Base-by-base conservation (phyloP, 2,113 vertebrate genomes). In the Halichoerus grypus region DNA sequence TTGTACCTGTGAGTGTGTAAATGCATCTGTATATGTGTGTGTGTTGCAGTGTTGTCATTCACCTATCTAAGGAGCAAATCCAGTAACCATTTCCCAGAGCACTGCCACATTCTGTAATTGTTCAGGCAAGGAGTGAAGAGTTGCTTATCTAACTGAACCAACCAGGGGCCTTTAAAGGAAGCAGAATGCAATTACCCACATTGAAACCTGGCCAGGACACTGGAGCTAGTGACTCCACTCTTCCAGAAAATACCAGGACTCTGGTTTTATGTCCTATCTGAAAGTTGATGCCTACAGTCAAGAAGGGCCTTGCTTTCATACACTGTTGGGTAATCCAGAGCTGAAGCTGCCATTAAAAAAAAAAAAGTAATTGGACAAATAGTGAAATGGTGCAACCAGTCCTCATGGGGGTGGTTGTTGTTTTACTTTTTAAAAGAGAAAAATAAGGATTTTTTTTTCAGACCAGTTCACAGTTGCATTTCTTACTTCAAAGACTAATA, bases 191-290 rank as follows among this genome's bases (percentile, higher is more conserved):
- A 93, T 97, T 82, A 91, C 4, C 71, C 81, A 24, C 90, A 55
- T 86, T 87, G 91, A 86, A 96, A 83, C 93, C 77, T 93, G 65
- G 59, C 92, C 71, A 93, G 81, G 82, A 95, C 81, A 59, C 13
- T 21, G 11, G 42, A 91, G 82, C 7, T 80, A 33, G 76, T 65
- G 65, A 36, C 49, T 97, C 46, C 33, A 39, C 39, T 96, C 79
- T 96, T 97, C 26, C 71, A 82, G 88, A 92, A 59, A 96, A 18
- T 51, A 81, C 46, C 21, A 90, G 51, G 46, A 81, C 28, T 94
- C 79, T 95, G 76, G 63, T 95, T 89, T 92, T 91, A 79, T 88
- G 80, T 88, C 59, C 82, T 85, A 46, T 88, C 53, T 51, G 83
- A 96, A 97, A 95, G 69, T 51, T 74, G 28, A 67, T 59, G 28